phyloP scores from a whole-genome alignment of 2,888 invertebrate species.

The Drosophila fungiperda region DNA sequence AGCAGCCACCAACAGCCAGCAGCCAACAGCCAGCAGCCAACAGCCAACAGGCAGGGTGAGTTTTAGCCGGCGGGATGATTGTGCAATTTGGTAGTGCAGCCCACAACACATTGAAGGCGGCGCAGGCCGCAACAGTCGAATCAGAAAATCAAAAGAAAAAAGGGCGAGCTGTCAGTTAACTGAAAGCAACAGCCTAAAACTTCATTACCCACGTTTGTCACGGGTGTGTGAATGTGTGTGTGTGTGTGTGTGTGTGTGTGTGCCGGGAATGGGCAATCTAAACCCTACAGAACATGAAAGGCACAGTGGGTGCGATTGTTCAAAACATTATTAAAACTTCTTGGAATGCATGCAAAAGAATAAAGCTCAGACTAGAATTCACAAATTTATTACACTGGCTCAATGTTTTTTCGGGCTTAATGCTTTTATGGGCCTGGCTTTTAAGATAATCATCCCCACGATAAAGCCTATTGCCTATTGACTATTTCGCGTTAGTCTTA shows the following conservation, averaged over 20 bases:
- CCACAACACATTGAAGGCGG: conserved; percentile 34
- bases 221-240: conserved; percentile 9
- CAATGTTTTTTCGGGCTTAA: neutral
- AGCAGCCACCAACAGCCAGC: conserved; percentile 1
- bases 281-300: conserved; percentile 6
- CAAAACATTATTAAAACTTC: conserved; percentile 1
- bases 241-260: conserved; percentile 1
- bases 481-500: neutral
- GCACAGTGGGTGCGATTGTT: conserved; percentile 40
- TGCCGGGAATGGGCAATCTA: conserved; percentile 9
- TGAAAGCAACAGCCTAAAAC: conserved; percentile 74
- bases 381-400: neutral
- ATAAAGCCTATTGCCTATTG: neutral
- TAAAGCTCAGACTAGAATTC: neutral
- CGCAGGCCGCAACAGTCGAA: conserved; percentile 31
- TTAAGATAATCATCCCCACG: neutral
- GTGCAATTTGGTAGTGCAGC: conserved; percentile 38
- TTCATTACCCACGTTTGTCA: conserved; percentile 64
- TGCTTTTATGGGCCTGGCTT: neutral
- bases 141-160: conserved; percentile 38
- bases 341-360: neutral
- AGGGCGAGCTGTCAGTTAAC: conserved; percentile 55
- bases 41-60: conserved; percentile 11
- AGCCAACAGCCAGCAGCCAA: neutral
- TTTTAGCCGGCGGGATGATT: conserved; percentile 20